phyloP scores from a whole-genome alignment of 2,888 invertebrate genomes.

The Endomychus coccineus region DNA sequence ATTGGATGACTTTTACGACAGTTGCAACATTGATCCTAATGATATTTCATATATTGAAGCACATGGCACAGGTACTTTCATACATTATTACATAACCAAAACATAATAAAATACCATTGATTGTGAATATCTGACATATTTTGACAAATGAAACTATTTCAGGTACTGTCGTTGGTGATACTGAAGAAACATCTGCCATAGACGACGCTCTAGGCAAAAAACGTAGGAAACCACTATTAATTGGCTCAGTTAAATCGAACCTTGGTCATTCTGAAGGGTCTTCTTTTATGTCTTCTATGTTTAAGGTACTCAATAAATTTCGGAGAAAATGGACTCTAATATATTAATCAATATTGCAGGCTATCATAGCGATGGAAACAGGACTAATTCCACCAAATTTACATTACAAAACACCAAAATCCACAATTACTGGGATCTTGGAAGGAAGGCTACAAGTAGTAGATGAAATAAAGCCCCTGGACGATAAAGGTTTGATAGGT shows the following conservation, averaged over 20 bases:
- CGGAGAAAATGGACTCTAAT: too few relatives aligned
- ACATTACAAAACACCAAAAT: constrained; percentile 80
- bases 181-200: constrained; percentile 93
- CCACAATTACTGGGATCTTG: constrained; percentile 78
- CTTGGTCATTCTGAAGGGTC: constrained; percentile 98
- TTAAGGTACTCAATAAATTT: constrained; percentile 83
- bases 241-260: constrained; percentile 97
- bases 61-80: constrained; percentile 97
- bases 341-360: too few relatives aligned
- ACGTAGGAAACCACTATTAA: constrained; percentile 68
- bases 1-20: constrained; percentile 80
- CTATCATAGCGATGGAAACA: constrained; percentile 79
- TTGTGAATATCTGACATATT: too few relatives aligned
- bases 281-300: constrained; percentile 83
- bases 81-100: too few relatives aligned
- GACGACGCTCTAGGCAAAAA: constrained; percentile 84
- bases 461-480: constrained; percentile 71
- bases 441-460: too few relatives aligned
- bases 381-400: constrained; percentile 86
- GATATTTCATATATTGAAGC: constrained; percentile 91
- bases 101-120: too few relatives aligned
- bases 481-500: too few relatives aligned
- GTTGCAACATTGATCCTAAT: constrained; percentile 71
- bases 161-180: constrained; percentile 93
- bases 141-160: too few relatives aligned